Conservation (phyloP, 2,888 invertebrate species). For the Diaprepes abbreviatus region DNA sequence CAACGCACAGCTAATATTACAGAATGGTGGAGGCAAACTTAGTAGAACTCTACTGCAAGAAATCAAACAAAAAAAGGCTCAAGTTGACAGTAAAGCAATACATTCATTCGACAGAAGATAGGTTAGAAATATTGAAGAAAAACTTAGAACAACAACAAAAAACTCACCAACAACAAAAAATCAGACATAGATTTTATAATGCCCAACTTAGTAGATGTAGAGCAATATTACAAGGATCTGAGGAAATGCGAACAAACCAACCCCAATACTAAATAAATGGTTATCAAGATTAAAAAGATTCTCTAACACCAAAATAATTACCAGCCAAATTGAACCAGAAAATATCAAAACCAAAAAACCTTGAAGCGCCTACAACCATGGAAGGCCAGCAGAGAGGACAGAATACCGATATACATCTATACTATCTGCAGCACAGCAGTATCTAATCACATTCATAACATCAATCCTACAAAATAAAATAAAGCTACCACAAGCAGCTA, state of each 20-base stretch:
- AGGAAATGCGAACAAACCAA: slow-evolving; percentile 1
- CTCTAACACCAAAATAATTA: neutral
- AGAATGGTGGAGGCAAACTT: neutral
- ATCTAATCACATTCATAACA: slow-evolving; percentile 30
- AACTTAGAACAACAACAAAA: slow-evolving; percentile 12
- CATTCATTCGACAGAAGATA: slow-evolving; percentile 21
- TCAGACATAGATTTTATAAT: no score
- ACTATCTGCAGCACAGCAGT: slow-evolving; percentile 38
- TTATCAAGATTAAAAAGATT: slow-evolving; percentile 30
- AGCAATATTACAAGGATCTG: no score
- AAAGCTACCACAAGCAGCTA: slow-evolving; percentile 44
- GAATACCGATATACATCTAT: slow-evolving; percentile 44
- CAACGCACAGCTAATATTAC: slow-evolving; percentile 2
- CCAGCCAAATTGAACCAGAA: slow-evolving; percentile 29
- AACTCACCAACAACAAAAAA: no score
- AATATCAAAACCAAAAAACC: no score
- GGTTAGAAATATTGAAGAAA: slow-evolving; percentile 5
- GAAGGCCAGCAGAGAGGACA: slow-evolving; percentile 49
- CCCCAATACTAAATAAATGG: slow-evolving; percentile 33
- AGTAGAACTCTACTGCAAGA: slow-evolving; percentile 21
- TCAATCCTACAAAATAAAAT: slow-evolving; percentile 1
- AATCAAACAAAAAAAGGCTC: slow-evolving; percentile 30
- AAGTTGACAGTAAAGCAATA: slow-evolving; percentile 37
- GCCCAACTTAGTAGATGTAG: no score
- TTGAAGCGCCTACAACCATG: no score